These are phyloP conservation scores for Labeo rohita DNA, from an alignment of 2,113 vertebrate species.

Conservation along the genomic window DNA sequence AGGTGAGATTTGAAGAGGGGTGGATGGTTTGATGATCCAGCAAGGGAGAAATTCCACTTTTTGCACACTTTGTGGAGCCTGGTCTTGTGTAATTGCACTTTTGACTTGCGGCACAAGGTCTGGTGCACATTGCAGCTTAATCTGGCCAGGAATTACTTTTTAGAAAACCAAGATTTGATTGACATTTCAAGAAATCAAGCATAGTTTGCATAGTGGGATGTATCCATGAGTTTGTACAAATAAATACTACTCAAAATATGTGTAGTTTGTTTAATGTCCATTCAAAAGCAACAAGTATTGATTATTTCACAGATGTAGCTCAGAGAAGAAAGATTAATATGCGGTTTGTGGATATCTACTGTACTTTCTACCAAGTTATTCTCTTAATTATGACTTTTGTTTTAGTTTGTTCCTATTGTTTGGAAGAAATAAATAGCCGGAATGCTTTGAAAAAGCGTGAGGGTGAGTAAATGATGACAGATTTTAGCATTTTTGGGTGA, in stretches of 20 bases:
- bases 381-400: background rate
- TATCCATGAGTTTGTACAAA: background rate
- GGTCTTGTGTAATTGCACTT: background rate
- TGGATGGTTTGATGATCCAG: background rate
- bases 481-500: background rate
- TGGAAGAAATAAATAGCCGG: background rate
- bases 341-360: background rate
- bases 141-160: background rate
- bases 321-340: background rate
- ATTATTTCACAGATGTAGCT: background rate
- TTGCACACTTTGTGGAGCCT: background rate
- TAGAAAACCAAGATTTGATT: background rate
- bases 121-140: background rate
- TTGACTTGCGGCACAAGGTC: background rate
- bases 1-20: constrained; percentile 42
- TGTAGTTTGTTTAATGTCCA: background rate
- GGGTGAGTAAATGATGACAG: background rate
- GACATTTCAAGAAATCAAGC: background rate
- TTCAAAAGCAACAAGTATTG: background rate
- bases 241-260: too few species aligned
- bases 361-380: background rate
- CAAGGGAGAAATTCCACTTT: background rate
- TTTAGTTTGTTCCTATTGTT: background rate
- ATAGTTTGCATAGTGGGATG: background rate
- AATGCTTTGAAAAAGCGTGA: background rate